These are phyloP conservation scores for Cyanistes caeruleus DNA, from an alignment of 2,113 vertebrate species.

Conservation along the genomic window DNA sequence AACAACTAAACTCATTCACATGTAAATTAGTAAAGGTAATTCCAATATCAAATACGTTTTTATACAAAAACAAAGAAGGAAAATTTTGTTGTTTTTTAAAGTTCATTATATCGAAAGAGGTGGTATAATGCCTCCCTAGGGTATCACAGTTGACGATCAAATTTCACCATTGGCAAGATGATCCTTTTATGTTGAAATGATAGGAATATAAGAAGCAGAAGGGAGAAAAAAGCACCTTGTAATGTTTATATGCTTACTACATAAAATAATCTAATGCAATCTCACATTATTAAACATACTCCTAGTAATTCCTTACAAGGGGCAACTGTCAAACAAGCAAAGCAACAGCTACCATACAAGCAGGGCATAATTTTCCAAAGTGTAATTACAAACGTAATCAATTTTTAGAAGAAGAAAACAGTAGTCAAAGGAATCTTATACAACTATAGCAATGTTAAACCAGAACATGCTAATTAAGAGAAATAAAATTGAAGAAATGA, in stretches of 20 bases:
- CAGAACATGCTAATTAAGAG: background rate
- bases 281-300: constrained; percentile 51
- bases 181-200: background rate
- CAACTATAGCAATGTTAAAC: background rate
- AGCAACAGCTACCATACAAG: background rate
- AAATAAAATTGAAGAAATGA: background rate
- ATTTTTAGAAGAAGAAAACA: background rate
- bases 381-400: background rate
- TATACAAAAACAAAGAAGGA: background rate
- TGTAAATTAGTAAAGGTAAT: background rate
- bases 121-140: background rate
- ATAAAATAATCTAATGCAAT: constrained; percentile 28
- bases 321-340: background rate
- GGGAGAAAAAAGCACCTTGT: accelerated
- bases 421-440: background rate
- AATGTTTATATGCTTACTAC: background rate
- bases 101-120: background rate
- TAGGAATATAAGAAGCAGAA: background rate
- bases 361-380: background rate
- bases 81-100: background rate
- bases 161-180: background rate
- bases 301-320: background rate
- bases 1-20: background rate
- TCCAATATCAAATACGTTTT: background rate
- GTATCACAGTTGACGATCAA: background rate